Evolutionary conservation across 2,113 vertebrate species (phyloP).

Genomic region (Psilopsiagon aurifrons): DNA sequence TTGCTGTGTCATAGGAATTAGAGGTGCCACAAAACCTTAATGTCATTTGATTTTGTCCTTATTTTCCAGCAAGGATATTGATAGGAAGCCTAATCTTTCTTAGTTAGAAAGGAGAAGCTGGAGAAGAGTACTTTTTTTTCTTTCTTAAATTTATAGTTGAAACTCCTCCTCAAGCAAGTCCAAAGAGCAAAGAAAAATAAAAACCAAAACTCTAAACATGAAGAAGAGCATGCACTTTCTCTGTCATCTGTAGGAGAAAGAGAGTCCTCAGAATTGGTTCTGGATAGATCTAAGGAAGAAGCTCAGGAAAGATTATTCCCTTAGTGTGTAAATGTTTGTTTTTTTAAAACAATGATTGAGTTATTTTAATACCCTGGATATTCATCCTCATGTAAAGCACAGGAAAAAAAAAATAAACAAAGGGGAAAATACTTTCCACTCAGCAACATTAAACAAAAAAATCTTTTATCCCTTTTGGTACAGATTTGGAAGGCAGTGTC

Average conservation of each 20-base stretch:
- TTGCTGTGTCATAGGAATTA: not conserved
- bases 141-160: not conserved
- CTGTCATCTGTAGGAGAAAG: constrained; percentile 1
- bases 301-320: constrained; percentile 68
- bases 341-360: constrained; percentile 66
- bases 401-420: constrained; percentile 62
- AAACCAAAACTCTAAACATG: not conserved
- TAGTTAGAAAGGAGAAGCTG: not conserved
- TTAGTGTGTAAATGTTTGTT: constrained; percentile 42
- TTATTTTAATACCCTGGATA: constrained; percentile 63
- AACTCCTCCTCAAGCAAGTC: not conserved
- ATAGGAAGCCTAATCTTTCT: not conserved
- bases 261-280: constrained; percentile 1
- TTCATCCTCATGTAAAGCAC: constrained; percentile 38
- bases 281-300: constrained; percentile 46
- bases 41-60: not conserved
- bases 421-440: constrained; percentile 50
- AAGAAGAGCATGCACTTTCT: not conserved
- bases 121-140: not conserved
- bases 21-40: not conserved
- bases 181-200: not conserved
- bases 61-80: not conserved
- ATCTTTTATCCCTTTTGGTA: not conserved
- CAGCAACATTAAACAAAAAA: not conserved
- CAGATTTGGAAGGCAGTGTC: not conserved